phyloP scores from a whole-genome alignment of 2,113 vertebrate genomes.

The Sceloporus undulatus region DNA sequence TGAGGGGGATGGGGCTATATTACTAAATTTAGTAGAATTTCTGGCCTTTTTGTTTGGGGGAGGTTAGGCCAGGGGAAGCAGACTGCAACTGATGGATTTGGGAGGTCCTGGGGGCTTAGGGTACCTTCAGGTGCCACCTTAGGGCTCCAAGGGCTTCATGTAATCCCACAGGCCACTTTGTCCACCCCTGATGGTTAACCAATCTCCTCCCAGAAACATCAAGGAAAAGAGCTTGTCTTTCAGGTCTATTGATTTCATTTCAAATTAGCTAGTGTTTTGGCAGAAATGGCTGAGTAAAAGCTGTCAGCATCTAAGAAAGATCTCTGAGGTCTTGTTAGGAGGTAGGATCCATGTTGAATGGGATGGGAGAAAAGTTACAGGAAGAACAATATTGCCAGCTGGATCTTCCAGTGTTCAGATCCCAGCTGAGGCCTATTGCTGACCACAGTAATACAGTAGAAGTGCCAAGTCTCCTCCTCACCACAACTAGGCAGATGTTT shows the following conservation, averaged over 20 bases:
- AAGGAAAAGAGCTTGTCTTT: neutral
- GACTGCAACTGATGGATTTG: too few species aligned
- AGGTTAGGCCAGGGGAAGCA: too few species aligned
- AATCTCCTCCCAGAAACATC: neutral
- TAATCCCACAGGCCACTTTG: too few species aligned
- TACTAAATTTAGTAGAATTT: too few species aligned
- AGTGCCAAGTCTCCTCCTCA: constrained; percentile 1
- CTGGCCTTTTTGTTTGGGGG: too few species aligned
- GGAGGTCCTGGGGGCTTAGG: too few species aligned
- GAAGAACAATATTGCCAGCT: constrained; percentile 26
- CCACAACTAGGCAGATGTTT: constrained; percentile 16
- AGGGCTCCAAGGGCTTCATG: too few species aligned
- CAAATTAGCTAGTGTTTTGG: constrained; percentile 29
- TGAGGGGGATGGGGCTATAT: too few species aligned
- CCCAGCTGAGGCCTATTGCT: neutral
- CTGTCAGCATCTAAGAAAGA: constrained; percentile 14
- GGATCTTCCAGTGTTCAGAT: neutral
- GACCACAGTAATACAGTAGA: constrained; percentile 1
- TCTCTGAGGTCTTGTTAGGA: neutral
- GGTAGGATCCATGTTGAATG: neutral
- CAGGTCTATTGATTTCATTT: constrained; percentile 9
- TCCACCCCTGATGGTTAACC: too few species aligned
- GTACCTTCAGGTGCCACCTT: too few species aligned
- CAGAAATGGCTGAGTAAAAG: neutral
- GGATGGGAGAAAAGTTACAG: neutral